These are phyloP conservation scores for Acanthopagrus latus DNA, from an alignment of 2,797 vertebrate species.

Conservation along the genomic window DNA sequence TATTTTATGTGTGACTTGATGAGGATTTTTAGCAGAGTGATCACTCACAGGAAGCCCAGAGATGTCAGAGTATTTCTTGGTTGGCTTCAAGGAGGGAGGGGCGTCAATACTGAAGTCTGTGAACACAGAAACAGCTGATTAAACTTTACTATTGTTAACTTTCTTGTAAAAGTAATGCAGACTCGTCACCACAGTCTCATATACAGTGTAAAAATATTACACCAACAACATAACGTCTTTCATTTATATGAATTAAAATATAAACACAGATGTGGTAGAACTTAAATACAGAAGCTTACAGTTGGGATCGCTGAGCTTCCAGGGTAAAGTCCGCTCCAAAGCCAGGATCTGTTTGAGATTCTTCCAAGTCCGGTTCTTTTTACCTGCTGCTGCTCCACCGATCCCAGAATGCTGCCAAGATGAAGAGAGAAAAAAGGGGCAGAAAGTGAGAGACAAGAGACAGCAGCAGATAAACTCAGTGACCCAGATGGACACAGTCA, in stretches of 20 bases:
- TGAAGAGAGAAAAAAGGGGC: not conserved
- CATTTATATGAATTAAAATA: not conserved
- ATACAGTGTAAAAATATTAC: not conserved
- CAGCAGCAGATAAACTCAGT: not conserved
- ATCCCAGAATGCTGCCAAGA: constrained; percentile 93
- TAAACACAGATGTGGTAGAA: not conserved
- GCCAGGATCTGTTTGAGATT: constrained; percentile 98
- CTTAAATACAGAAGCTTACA: constrained; percentile 86
- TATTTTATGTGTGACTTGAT: constrained; percentile 10
- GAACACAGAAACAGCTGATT: constrained; percentile 36
- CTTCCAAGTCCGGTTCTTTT: constrained; percentile 99
- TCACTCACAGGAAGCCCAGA: constrained; percentile 95
- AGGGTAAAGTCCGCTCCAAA: constrained; percentile 95
- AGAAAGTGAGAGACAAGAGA: not conserved
- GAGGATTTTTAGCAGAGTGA: not conserved
- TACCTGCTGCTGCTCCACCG: constrained; percentile 96
- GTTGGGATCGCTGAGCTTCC: constrained; percentile 95
- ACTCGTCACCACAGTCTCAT: not conserved
- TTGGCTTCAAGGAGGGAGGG: constrained; percentile 94
- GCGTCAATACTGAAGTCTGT: constrained; percentile 96
- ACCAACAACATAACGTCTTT: not conserved
- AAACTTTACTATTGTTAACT: not conserved
- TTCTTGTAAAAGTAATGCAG: not conserved
- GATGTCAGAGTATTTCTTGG: constrained; percentile 98
- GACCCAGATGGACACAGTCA: constrained; percentile 9